These are phyloP conservation scores for Pogonomyrmex barbatus DNA, from an alignment of 1,140 invertebrate species.

Conservation along the genomic window DNA sequence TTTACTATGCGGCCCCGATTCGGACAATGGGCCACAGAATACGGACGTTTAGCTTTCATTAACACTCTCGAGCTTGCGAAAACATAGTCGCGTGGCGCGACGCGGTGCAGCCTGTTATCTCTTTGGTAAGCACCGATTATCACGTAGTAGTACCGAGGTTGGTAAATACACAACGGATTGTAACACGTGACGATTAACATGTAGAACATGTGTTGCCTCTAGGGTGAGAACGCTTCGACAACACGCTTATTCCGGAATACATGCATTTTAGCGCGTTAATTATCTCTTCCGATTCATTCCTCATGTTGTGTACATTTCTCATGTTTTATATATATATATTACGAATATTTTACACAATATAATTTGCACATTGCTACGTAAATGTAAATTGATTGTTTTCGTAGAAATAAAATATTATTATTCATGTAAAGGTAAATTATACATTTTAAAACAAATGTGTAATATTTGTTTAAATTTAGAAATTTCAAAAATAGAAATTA, in stretches of 20 bases:
- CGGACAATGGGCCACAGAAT: constrained; percentile 37
- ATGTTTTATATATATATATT: too few relatives aligned
- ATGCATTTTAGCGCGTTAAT: not conserved
- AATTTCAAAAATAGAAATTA: too few relatives aligned
- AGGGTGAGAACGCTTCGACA: not conserved
- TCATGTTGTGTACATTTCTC: not conserved
- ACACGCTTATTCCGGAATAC: constrained; percentile 1
- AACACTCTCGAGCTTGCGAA: constrained; percentile 56
- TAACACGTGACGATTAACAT: constrained; percentile 20
- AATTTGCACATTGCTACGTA: not conserved
- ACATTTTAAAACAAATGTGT: too few relatives aligned
- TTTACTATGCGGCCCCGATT: constrained; percentile 25
- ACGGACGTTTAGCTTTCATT: constrained; percentile 55
- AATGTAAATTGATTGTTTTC: not conserved
- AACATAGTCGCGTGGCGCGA: constrained; percentile 70
- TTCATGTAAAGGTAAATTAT: not conserved
- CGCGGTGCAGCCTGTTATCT: constrained; percentile 38
- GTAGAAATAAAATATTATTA: constrained; percentile 11
- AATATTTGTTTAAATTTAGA: too few relatives aligned
- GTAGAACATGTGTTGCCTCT: constrained; percentile 25
- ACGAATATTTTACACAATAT: not conserved
- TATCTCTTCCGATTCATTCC: not conserved
- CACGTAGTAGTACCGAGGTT: constrained; percentile 34
- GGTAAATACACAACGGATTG: constrained; percentile 34
- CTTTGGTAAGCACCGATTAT: constrained; percentile 45